These are phyloP conservation scores for Eueremaeus valkanovi DNA, from an alignment of 2,888 invertebrate species.

Conservation along the genomic window DNA sequence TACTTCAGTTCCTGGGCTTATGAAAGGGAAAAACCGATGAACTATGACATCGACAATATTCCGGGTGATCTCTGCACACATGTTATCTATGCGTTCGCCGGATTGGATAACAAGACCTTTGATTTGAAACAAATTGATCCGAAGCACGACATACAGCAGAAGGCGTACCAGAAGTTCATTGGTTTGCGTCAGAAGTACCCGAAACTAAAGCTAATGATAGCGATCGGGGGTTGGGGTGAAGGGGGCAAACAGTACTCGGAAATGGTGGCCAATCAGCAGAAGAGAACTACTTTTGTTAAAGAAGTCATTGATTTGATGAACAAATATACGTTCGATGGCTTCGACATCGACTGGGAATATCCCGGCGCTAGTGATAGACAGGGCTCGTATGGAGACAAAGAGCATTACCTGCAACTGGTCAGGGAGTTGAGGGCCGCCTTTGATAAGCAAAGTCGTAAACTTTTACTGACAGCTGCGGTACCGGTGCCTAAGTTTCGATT, in stretches of 20 bases:
- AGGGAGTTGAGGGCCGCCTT: conserved; percentile 65
- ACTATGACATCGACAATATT: conserved; percentile 48
- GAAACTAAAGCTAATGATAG: conserved; percentile 45
- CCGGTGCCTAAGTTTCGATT: conserved; percentile 79
- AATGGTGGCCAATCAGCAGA: conserved; percentile 49
- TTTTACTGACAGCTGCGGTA: conserved; percentile 87
- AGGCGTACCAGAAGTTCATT: conserved; percentile 50
- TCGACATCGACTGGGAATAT: conserved; percentile 54
- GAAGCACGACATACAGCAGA: conserved; percentile 68
- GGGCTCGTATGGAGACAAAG: conserved; percentile 64
- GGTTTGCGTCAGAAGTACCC: conserved; percentile 50
- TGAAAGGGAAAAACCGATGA: conserved; percentile 46
- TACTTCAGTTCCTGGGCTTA: conserved; percentile 49
- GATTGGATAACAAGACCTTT: conserved; percentile 46
- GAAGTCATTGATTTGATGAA: conserved; percentile 51
- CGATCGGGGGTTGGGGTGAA: conserved; percentile 47
- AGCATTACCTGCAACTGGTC: conserved; percentile 69
- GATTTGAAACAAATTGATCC: conserved; percentile 47
- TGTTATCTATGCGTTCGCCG: conserved; percentile 48
- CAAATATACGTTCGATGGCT: conserved; percentile 52
- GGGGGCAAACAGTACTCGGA: conserved; percentile 46
- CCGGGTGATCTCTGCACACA: conserved; percentile 47
- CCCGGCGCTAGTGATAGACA: conserved; percentile 56
- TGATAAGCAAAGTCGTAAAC: conserved; percentile 61
- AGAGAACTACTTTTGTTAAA: conserved; percentile 59